Base-by-base conservation (phyloP, 2,888 invertebrate genomes). In the Euzophera pinguis region DNA sequence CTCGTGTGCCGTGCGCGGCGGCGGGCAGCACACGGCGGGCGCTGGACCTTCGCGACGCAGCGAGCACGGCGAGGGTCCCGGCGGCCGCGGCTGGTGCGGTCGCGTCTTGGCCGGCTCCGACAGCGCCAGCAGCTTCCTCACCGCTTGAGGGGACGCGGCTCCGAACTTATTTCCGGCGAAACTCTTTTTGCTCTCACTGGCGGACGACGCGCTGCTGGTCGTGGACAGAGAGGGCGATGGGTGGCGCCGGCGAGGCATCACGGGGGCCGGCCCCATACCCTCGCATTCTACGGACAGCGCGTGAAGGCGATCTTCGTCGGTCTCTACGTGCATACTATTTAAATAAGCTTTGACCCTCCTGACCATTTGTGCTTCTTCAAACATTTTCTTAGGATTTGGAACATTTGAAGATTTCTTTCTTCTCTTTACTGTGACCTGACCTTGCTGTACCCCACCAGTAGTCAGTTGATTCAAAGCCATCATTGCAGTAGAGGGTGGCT, bases 291-390 rank as follows among this genome's bases (percentile, higher is more conserved):
- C 84, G 0, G 99, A 99, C 76, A 99, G 91, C 50, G 94, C 94
- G 73, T 98, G 97, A 55, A 99, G 90, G 54, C 95, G 93, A 65
- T 96, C 95, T 81, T 99, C 99, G 75, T 99, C 97, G 9, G 95
- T 96, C 66, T 97, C 96, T 5, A 97, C 96, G 67, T 97, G 95
- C 92, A 99, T 94, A 69, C 97, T 95, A 62, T 95, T 95, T 55
- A 99, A 92, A 87, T 99, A 99, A 1, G 99, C 96, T 80, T 99
- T 98, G 4, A 99, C 99, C 53, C 98, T 92, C 29, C 99, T 93
- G 53, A 98, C 98, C 99, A 99, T 99, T 88, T 99, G 98, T 29
- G 99, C 98, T 91, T 99, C 98, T 83, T 99, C 99, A 82, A 98
- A 99, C 98, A 99, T 98, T 83, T 98, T 98, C 87, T 98, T 98